phyloP scores from a whole-genome alignment of 2,113 vertebrate genomes.

The Fukomys damarensis region DNA sequence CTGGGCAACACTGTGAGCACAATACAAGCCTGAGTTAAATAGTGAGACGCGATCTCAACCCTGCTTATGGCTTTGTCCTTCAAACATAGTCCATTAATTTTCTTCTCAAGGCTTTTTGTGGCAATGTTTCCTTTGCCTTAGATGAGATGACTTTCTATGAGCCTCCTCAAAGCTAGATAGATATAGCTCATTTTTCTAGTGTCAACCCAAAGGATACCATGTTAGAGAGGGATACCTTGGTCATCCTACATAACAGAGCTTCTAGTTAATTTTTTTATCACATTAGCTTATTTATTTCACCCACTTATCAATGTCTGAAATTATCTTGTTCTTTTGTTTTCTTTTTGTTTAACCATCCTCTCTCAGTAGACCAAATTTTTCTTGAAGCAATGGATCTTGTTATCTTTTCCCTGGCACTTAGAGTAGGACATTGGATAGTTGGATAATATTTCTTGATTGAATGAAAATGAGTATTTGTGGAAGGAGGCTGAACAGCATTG shows the following conservation, averaged over 20 bases:
- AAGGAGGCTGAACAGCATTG: background rate
- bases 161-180: background rate
- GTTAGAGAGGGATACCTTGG: background rate
- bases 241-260: background rate
- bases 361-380: background rate
- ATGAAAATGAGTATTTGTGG: background rate
- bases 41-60: background rate
- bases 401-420: background rate
- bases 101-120: background rate
- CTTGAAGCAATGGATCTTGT: background rate
- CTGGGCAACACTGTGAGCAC: background rate
- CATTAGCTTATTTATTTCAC: background rate
- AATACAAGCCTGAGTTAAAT: background rate
- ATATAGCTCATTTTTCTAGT: background rate
- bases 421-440: background rate
- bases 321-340: background rate
- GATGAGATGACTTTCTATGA: background rate
- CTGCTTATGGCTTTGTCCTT: background rate
- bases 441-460: background rate
- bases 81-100: background rate
- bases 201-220: background rate
- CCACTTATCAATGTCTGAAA: background rate
- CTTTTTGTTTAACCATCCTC: background rate
- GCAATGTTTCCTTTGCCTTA: background rate
- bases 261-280: background rate